Evolutionary conservation across 1,140 invertebrate genomes (phyloP), one percentile per base, ranked within the genome.

Genomic region (Ooceraea biroi): DNA sequence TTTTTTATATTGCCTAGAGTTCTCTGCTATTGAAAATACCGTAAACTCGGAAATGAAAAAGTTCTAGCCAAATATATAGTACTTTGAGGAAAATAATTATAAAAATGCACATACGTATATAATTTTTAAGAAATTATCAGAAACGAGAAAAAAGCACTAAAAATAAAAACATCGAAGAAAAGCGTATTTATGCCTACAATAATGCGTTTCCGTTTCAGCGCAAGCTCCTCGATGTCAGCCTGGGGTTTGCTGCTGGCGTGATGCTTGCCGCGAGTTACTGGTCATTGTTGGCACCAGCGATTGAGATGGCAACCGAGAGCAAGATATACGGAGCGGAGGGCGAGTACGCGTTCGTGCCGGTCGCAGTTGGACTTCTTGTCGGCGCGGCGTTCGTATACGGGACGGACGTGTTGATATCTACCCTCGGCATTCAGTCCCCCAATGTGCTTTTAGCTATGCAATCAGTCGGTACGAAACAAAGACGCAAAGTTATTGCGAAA

Each of bases 221-320:
- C 91, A 98, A 98, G 95, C 95, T 99, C 61, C 94, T 99, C 82
- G 99, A 99, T 95, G 96, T 96, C 17, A 99, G 98, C 91, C 95
- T 99, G 63, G 99, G 99, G 50, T 99, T 99, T 95, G 98, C 99
- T 55, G 99, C 98, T 65, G 99, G 99, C 78, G 99, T 99, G 0
- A 99, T 99, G 99, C 96, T 98, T 17, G 98, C 99, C 25, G 99
- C 99, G 0, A 99, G 98, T 2, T 99, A 98, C 93, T 99, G 99
- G 99, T 99, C 98, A 3, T 95, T 99, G 1, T 95, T 99, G 30
- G 96, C 97, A 78, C 99, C 99, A 82, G 98, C 98, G 17, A 98
- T 99, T 89, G 97, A 99, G 95, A 97, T 98, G 96, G 98, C 98
- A 63, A 96, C 96, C 91, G 94, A 96, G 65, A 98, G 98, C 46